phyloP scores from a whole-genome alignment of 2,113 vertebrate genomes.

The Macrotis lagotis region DNA sequence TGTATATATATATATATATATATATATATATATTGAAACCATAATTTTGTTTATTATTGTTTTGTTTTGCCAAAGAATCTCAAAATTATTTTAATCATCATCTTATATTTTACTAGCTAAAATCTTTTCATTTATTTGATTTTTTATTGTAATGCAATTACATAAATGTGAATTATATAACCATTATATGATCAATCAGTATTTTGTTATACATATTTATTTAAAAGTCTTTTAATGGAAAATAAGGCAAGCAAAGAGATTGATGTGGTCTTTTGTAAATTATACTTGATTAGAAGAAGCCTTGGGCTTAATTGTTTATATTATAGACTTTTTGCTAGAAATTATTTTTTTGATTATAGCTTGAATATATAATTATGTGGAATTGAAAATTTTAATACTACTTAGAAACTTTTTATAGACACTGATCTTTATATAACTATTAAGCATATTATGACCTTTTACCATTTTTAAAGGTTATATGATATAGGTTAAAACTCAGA shows the following conservation, averaged over 20 bases:
- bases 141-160: constrained; percentile 20
- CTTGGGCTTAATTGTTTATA: background rate
- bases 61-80: background rate
- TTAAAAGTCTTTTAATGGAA: constrained; percentile 44
- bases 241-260: constrained; percentile 37
- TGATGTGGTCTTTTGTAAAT: background rate
- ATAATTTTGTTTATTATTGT: background rate
- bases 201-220: background rate
- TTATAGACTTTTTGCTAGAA: background rate
- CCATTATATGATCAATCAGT: constrained; percentile 15
- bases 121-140: constrained; percentile 9
- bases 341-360: constrained; percentile 25
- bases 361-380: background rate
- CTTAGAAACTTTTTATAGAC: constrained; percentile 3
- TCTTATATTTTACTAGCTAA: background rate
- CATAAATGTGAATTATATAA: constrained; percentile 9
- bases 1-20: no score
- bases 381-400: constrained; percentile 39
- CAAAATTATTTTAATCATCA: constrained; percentile 7
- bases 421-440: background rate
- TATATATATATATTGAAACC: no score
- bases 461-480: background rate
- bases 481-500: background rate
- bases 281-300: constrained; percentile 25
- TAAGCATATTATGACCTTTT: background rate